A percentile compares a stretch with the other conserved stretches of the same genome.
Conservation (phyloP, 1,140 invertebrate genomes). For the Parapsyche elsis region DNA sequence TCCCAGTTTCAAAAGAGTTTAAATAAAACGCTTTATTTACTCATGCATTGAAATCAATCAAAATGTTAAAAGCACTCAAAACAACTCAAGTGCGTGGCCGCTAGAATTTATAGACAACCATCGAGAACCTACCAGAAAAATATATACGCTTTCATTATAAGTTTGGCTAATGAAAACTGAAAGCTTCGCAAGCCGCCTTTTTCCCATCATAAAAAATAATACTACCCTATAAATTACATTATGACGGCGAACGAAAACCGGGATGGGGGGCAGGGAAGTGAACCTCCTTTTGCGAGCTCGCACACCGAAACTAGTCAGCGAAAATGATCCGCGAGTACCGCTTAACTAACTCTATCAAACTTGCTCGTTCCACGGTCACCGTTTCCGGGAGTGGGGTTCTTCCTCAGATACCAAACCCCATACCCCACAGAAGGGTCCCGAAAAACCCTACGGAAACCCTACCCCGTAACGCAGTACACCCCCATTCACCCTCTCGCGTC, state of each 20-base stretch:
- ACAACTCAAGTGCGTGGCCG: too few relatives aligned
- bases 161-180: constrained; percentile 10
- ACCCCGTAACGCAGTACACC: background rate
- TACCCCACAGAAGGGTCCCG: background rate
- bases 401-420: too few relatives aligned
- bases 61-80: too few relatives aligned
- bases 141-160: too few relatives aligned
- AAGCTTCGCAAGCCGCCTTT: constrained; percentile 5
- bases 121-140: too few relatives aligned
- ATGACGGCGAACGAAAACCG: background rate
- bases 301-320: constrained; percentile 12
- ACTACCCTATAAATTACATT: constrained; percentile 7
- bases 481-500: background rate
- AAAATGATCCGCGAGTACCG: constrained; percentile 13
- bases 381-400: background rate
- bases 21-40: too few relatives aligned
- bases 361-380: constrained; percentile 4
- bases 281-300: too few relatives aligned
- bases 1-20: too few relatives aligned
- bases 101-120: too few relatives aligned
- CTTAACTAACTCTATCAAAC: constrained; percentile 20
- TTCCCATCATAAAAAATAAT: constrained; percentile 11
- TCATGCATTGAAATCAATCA: too few relatives aligned
- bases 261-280: background rate
- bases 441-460: background rate